Evolutionary conservation across 2,113 vertebrate species (phyloP), one percentile per base, ranked within the genome.

Genomic region (Pterophyllum scalare): DNA sequence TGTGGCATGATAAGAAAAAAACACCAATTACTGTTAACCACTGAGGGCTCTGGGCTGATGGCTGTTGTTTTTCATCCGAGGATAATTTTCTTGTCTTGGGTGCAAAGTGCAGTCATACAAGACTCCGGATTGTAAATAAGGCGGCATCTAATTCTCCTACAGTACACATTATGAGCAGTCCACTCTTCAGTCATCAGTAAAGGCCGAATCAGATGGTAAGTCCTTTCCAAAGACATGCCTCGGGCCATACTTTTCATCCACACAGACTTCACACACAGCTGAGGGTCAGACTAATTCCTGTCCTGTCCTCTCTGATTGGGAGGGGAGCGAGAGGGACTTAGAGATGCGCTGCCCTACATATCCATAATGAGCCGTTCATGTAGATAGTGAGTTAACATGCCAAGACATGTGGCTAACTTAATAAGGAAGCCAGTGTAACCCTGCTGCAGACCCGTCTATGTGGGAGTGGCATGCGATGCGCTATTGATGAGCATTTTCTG

Each of bases 311-410:
- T 80, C 82, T 79, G 84, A 90, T 86, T 28, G 65, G 81, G 84
- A 70, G 76, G 74, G 54, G 59, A 76, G 38, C 22, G n/a, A 38
- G 84, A 40, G 70, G 83, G 83, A 88, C 54, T 14, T 57, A 74
- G 89, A 61, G 79, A 80, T 40, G 59, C 28, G 0, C 60, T 95
- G 92, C 83, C 94, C 94, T 91, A 93, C 87, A 94, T 95, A 92
- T 80, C 67, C 82, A 60, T 93, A 95, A 95, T 91, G 93, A 93
- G 94, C 82, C 33, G 43, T 31, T 82, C 65, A 59, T 49, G 3
- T 85, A 75, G 70, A 83, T 65, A 46, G 76, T 22, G 59, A 84
- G 79, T 85, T 91, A 94, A 93, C 82, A 2, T 15, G 61, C 88
- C n/a, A 5, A 84, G 91, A 93, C 89, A 77, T 78, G 86, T 70